phyloP scores from a whole-genome alignment of 2,888 invertebrate genomes.

The Oscheius sp. region DNA sequence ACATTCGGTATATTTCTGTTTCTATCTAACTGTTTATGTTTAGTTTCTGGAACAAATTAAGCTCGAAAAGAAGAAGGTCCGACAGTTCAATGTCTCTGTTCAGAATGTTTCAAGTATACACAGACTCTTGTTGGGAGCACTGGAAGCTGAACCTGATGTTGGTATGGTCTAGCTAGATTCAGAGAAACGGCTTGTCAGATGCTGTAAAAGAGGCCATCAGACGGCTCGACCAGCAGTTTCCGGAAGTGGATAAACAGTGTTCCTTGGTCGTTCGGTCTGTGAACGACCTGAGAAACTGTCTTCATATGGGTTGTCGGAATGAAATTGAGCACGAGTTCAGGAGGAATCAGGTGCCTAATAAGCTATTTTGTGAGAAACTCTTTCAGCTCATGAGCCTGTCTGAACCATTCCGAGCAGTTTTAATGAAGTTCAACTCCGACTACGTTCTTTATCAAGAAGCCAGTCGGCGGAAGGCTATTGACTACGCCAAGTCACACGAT shows the following conservation, averaged over 20 bases:
- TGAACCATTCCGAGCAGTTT: neutral
- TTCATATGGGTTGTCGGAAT: neutral
- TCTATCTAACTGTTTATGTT: neutral
- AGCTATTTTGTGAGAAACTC: neutral
- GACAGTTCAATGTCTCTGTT: neutral
- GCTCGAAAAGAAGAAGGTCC: neutral
- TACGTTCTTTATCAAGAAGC: slow-evolving; percentile 11
- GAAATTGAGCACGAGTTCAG: neutral
- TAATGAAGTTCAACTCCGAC: neutral
- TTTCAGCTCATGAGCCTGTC: slow-evolving; percentile 18
- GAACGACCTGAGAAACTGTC: neutral
- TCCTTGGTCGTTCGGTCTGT: neutral
- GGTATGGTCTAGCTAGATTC: neutral
- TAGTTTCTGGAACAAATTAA: neutral
- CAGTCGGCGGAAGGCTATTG: neutral
- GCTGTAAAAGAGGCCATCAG: slow-evolving; percentile 20
- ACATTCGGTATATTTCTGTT: neutral
- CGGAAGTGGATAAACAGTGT: slow-evolving; percentile 9
- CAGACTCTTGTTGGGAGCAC: neutral
- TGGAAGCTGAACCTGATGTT: neutral
- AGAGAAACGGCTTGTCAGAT: neutral
- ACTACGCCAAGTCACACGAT: slow-evolving; percentile 7
- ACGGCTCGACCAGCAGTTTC: neutral
- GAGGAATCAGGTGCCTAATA: neutral
- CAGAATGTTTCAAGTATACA: neutral